Evolutionary conservation across 2,888 invertebrate genomes (phyloP).

Genomic region (Temnothorax ravouxi): DNA sequence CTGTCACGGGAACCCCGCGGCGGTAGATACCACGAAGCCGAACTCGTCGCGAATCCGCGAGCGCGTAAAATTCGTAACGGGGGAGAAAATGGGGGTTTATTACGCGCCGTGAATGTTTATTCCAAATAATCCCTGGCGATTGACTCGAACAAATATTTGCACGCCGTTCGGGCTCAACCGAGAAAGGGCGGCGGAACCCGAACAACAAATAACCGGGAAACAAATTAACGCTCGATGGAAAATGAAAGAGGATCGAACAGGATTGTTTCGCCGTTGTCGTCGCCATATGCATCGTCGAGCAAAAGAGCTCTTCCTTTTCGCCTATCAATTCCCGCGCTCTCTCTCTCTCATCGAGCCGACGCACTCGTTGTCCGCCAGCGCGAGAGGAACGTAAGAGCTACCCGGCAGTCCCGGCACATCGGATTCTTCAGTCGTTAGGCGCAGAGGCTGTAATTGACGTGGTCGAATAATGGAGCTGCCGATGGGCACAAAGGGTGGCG

Average conservation of each 20-base stretch:
- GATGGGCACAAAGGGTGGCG: constrained; percentile 72
- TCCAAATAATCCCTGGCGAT: constrained; percentile 39
- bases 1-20: constrained; percentile 19
- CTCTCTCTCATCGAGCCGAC: constrained; percentile 50
- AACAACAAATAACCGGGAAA: constrained; percentile 49
- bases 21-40: neutral
- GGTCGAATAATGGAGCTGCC: constrained; percentile 75
- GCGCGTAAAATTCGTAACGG: constrained; percentile 20
- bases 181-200: constrained; percentile 43
- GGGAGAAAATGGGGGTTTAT: constrained; percentile 22
- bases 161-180: constrained; percentile 14
- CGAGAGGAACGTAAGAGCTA: constrained; percentile 62
- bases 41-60: constrained; percentile 2
- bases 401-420: constrained; percentile 67
- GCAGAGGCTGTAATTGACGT: constrained; percentile 75
- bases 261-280: constrained; percentile 36
- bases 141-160: constrained; percentile 64
- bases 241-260: constrained; percentile 21
- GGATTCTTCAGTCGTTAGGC: constrained; percentile 74
- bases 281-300: constrained; percentile 9
- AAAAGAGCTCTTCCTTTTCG: constrained; percentile 56
- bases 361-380: constrained; percentile 61
- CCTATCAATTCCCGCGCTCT: constrained; percentile 62
- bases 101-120: constrained; percentile 60
- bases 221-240: constrained; percentile 59